Evolutionary conservation across 2,797 vertebrate species (phyloP).

Genomic region (Rhodeus uyekii): DNA sequence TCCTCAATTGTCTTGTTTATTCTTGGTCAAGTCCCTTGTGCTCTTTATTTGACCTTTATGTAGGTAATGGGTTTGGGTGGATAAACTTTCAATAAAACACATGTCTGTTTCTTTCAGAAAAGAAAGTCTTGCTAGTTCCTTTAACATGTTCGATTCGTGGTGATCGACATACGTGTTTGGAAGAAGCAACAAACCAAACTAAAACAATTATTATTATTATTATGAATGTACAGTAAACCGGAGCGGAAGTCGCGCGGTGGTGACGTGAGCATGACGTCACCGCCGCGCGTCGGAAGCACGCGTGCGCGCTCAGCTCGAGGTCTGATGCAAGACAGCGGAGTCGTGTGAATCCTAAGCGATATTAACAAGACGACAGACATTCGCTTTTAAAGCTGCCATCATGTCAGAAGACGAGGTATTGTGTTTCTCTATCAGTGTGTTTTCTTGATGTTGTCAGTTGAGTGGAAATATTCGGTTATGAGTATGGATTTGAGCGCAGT

Average conservation of each 20-base stretch:
- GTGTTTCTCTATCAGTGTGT: background rate
- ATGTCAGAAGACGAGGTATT: slow-evolving; percentile 62
- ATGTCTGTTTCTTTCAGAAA: background rate
- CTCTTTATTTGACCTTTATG: background rate
- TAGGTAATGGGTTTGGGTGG: background rate
- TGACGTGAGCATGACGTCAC: slow-evolving; percentile 13
- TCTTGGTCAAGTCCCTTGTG: background rate
- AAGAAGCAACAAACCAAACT: background rate
- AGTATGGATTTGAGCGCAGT: background rate
- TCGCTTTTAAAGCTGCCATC: background rate
- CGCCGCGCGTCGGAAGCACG: background rate
- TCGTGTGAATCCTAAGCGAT: background rate
- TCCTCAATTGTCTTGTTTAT: background rate
- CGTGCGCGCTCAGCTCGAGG: slow-evolving; percentile 16
- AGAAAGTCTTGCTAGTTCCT: background rate
- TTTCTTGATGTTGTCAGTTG: background rate
- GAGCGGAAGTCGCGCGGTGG: slow-evolving; percentile 8
- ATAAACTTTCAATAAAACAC: slow-evolving; percentile 21
- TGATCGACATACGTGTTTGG: background rate
- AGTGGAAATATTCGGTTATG: slow-evolving; percentile 11
- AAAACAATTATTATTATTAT: background rate
- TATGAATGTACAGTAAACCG: too few species aligned
- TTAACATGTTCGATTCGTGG: background rate
- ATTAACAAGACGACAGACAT: background rate
- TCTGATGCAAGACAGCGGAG: slow-evolving; percentile 53